Evolutionary conservation across 2,113 vertebrate genomes (phyloP).

Genomic region (Xiphophorus maculatus): DNA sequence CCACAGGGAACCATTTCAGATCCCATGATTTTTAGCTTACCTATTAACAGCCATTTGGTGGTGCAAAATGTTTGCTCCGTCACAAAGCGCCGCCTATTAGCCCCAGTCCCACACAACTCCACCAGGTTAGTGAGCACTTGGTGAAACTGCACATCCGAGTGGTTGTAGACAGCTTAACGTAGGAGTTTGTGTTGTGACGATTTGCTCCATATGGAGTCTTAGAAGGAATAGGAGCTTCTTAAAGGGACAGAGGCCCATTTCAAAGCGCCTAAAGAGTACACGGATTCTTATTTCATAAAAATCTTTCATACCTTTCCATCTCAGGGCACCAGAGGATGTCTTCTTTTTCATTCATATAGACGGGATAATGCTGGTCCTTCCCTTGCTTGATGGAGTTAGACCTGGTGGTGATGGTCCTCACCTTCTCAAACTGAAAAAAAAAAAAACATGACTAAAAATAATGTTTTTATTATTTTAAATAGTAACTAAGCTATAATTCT

Average conservation of each 20-base stretch:
- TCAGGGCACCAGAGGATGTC: constrained; percentile 99
- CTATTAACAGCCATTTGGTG: no score
- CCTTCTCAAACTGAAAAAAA: constrained; percentile 90
- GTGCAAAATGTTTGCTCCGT: no score
- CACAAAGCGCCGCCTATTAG: no score
- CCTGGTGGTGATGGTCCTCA: constrained; percentile 97
- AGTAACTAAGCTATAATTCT: neutral
- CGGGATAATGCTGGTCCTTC: constrained; percentile 99
- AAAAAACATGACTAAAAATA: neutral
- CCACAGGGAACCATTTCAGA: neutral
- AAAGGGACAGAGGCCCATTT: no score
- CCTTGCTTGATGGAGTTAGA: constrained; percentile 99
- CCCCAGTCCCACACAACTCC: no score
- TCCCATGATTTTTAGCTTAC: neutral
- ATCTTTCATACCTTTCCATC: constrained; percentile 90
- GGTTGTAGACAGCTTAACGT: no score
- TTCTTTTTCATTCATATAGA: constrained; percentile 98
- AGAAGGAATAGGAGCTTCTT: no score
- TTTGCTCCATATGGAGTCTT: no score
- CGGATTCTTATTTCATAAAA: neutral
- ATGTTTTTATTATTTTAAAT: neutral
- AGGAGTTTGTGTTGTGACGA: no score
- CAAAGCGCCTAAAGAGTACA: neutral
- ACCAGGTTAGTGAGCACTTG: no score
- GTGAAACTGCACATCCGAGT: neutral